Percentiles rank a stretch among this genome's conserved stretches.
These are phyloP conservation scores for Brachionus asplanchnoidis DNA, from an alignment of 1,140 invertebrate genomes.

Conservation along the genomic window DNA sequence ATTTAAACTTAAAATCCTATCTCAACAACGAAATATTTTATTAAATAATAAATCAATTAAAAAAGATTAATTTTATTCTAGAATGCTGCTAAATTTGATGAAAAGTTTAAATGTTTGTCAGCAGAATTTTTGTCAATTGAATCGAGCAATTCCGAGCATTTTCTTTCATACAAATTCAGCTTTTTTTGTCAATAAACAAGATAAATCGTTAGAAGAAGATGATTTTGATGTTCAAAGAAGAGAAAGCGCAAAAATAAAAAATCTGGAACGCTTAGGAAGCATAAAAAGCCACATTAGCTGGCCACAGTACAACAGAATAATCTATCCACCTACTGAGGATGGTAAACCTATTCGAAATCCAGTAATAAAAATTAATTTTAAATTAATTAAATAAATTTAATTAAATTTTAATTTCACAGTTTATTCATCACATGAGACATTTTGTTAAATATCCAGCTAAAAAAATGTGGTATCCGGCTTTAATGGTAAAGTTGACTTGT, in stretches of 20 bases:
- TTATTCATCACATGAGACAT: slow-evolving; percentile 50
- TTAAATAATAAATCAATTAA: not conserved
- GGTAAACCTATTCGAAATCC: not conserved
- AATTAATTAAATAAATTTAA: not conserved
- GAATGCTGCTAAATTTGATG: not conserved
- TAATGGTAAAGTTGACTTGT: slow-evolving; percentile 61
- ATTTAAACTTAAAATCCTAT: not conserved
- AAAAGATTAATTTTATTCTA: not conserved
- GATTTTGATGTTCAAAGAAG: not conserved
- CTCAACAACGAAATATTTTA: too few species aligned
- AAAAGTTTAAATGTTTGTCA: not conserved
- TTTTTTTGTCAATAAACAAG: slow-evolving; percentile 14
- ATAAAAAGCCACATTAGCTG: slow-evolving; percentile 34
- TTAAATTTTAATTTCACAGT: not conserved
- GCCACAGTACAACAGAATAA: slow-evolving; percentile 39
- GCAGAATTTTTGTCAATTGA: not conserved
- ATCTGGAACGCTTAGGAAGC: slow-evolving; percentile 15
- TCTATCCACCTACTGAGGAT: slow-evolving; percentile 31
- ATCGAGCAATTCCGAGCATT: not conserved
- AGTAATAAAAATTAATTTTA: not conserved
- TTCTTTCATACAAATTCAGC: not conserved
- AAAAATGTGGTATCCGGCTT: slow-evolving; percentile 85
- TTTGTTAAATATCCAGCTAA: slow-evolving; percentile 83
- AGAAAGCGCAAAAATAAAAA: not conserved
- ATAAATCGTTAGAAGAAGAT: not conserved